These are phyloP conservation scores for Erpobdella octoculata DNA, from an alignment of 2,888 invertebrate genomes.

Conservation along the genomic window DNA sequence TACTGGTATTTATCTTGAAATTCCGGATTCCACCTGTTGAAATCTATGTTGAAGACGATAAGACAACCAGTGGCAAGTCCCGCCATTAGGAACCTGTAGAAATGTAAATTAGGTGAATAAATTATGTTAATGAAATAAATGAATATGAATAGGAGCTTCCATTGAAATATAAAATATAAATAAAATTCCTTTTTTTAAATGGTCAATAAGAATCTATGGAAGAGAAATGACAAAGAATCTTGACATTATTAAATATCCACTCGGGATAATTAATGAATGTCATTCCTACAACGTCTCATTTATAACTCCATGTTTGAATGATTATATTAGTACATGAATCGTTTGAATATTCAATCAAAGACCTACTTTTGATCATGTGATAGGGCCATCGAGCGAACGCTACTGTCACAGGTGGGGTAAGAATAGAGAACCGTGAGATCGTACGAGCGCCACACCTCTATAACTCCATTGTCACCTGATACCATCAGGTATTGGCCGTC, in stretches of 20 bases:
- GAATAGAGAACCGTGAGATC: constrained; percentile 93
- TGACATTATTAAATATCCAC: too few species aligned
- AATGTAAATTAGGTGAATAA: background rate
- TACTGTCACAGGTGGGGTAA: constrained; percentile 89
- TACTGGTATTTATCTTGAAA: constrained; percentile 47
- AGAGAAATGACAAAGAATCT: background rate
- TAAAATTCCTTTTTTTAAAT: too few species aligned
- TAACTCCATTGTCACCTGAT: constrained; percentile 90
- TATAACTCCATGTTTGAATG: too few species aligned
- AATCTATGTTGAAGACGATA: constrained; percentile 98
- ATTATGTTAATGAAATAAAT: too few species aligned
- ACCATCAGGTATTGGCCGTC: constrained; percentile 98
- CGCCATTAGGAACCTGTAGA: constrained; percentile 83
- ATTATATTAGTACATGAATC: too few species aligned
- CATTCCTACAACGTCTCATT: too few species aligned
- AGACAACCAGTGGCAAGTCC: constrained; percentile 94
- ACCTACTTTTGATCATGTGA: constrained; percentile 95
- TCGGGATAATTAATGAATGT: too few species aligned
- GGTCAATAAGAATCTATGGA: too few species aligned
- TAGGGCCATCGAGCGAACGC: constrained; percentile 84
- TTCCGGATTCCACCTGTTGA: constrained; percentile 65
- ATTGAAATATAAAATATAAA: too few species aligned
- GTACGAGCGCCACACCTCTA: constrained; percentile 95
- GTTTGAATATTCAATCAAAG: background rate
- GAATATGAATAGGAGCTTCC: too few species aligned